phyloP scores from a whole-genome alignment of 2,888 invertebrate genomes.

The Rhamphomyia laevipes region DNA sequence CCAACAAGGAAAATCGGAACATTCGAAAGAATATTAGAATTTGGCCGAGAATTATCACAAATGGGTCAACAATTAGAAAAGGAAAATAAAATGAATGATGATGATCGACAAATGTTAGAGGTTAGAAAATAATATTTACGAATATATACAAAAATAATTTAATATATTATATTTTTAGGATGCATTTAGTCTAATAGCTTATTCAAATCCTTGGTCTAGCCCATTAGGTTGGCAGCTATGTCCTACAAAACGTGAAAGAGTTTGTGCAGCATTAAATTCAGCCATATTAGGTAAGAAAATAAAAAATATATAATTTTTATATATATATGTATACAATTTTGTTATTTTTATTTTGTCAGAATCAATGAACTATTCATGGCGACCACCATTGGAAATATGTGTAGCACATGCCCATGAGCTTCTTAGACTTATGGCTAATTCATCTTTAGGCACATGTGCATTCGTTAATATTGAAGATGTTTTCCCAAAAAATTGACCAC shows the following conservation, averaged over 20 bases:
- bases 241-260: constrained; percentile 86
- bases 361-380: constrained; percentile 78
- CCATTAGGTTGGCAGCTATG: constrained; percentile 94
- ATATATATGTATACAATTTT: constrained; percentile 1
- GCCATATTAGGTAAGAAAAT: constrained; percentile 82
- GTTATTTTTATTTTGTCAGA: constrained; percentile 45
- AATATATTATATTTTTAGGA: constrained; percentile 48
- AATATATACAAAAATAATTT: background rate
- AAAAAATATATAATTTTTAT: background rate
- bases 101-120: constrained; percentile 85
- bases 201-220: constrained; percentile 95
- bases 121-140: constrained; percentile 40
- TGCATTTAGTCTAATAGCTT: constrained; percentile 94
- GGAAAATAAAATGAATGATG: constrained; percentile 64
- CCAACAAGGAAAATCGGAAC: constrained; percentile 32
- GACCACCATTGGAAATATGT: constrained; percentile 86
- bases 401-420: constrained; percentile 83
- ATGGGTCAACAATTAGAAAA: constrained; percentile 77
- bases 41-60: constrained; percentile 85
- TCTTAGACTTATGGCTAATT: constrained; percentile 78
- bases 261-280: constrained; percentile 92
- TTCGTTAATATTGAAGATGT: constrained; percentile 85
- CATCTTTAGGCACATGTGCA: constrained; percentile 86
- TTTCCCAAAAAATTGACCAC: constrained; percentile 41
- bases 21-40: constrained; percentile 86